Conservation (phyloP, 2,888 invertebrate genomes). For the Ecdyonurus torrentis region DNA sequence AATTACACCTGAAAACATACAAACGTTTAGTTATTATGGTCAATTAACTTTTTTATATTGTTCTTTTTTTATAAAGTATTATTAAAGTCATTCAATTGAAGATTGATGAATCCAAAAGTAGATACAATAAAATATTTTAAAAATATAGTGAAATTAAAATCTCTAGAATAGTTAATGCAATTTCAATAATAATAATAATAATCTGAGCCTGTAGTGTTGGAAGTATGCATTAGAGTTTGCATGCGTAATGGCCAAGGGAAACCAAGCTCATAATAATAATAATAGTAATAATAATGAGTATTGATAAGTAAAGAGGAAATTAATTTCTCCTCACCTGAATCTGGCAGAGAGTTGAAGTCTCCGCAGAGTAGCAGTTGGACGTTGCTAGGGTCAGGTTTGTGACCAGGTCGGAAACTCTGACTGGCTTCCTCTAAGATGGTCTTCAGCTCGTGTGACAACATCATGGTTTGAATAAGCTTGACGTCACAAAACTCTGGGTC, state of each 20-base stretch:
- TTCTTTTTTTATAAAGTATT: not conserved
- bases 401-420: conserved; percentile 51
- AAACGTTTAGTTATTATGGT: conserved; percentile 7
- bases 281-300: too few relatives aligned
- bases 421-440: conserved; percentile 74
- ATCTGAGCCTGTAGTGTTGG: too few relatives aligned
- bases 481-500: conserved; percentile 99
- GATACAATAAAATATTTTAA: conserved; percentile 3
- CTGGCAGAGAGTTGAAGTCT: conserved; percentile 96
- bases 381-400: conserved; percentile 54
- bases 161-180: too few relatives aligned
- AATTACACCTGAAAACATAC: conserved; percentile 72
- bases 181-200: too few relatives aligned
- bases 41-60: not conserved
- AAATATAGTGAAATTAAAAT: too few relatives aligned
- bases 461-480: conserved; percentile 97
- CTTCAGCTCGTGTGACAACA: conserved; percentile 89
- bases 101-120: not conserved
- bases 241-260: too few relatives aligned
- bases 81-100: conserved; percentile 5
- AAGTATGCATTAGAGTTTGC: too few relatives aligned
- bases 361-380: conserved; percentile 91
- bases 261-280: too few relatives aligned
- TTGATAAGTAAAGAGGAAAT: too few relatives aligned
- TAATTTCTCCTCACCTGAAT: too few relatives aligned